These are phyloP conservation scores for Motacilla tschutschensis DNA, from an alignment of 2,113 vertebrate genomes.

Conservation along the genomic window DNA sequence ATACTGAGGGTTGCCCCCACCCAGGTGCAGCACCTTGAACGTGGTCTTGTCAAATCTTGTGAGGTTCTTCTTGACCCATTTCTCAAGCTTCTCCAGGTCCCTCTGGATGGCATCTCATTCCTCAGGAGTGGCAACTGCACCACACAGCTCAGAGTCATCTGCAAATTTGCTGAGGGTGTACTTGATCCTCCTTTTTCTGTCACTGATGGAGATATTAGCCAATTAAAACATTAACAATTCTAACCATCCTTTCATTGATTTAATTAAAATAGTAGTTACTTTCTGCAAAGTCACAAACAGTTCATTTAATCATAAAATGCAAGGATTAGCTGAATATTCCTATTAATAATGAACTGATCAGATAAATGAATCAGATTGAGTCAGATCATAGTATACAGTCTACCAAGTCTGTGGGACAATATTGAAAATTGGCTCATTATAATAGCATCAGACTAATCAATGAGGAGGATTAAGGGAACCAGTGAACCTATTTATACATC, in stretches of 20 bases:
- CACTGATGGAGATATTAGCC: background rate
- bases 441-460: background rate
- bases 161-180: background rate
- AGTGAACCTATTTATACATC: background rate
- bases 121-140: background rate
- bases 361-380: background rate
- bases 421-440: background rate
- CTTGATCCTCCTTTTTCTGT: background rate
- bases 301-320: background rate
- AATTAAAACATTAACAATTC: background rate
- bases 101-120: background rate
- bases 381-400: background rate
- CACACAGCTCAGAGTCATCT: background rate
- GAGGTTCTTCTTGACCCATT: background rate
- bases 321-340: background rate
- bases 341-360: background rate
- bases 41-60: background rate
- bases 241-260: background rate
- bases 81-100: background rate
- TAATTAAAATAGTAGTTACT: background rate
- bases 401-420: background rate
- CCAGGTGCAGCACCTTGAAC: background rate
- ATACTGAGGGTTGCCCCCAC: fast-evolving
- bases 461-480: background rate
- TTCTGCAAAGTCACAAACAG: background rate